Conservation (phyloP, 2,888 invertebrate species). For the Catocala nupta region DNA sequence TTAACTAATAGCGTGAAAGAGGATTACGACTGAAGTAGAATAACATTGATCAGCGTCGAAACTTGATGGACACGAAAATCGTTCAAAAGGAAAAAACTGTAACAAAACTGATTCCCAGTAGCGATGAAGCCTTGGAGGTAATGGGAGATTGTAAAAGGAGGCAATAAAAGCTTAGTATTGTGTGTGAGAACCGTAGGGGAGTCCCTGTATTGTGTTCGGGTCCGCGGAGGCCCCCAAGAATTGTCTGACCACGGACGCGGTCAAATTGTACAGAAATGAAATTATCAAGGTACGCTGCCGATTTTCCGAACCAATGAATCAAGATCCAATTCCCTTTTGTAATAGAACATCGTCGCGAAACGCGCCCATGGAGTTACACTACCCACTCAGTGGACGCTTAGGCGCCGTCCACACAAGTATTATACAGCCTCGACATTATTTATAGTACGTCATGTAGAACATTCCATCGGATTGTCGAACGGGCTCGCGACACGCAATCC, state of each 20-base stretch:
- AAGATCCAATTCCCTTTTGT: constrained; percentile 88
- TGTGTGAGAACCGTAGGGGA: constrained; percentile 84
- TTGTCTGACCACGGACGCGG: constrained; percentile 86
- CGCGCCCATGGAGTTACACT: constrained; percentile 83
- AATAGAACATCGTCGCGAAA: constrained; percentile 87
- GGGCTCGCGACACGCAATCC: constrained; percentile 64
- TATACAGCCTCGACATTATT: constrained; percentile 54
- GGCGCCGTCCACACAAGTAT: constrained; percentile 66
- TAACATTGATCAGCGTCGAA: constrained; percentile 67
- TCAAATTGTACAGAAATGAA: constrained; percentile 88
- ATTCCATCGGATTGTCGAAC: constrained; percentile 64
- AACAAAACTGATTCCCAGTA: constrained; percentile 85
- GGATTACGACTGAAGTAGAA: constrained; percentile 56
- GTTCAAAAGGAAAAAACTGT: constrained; percentile 79
- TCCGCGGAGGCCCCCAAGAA: constrained; percentile 83
- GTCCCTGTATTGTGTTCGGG: constrained; percentile 82
- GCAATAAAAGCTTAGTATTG: constrained; percentile 88
- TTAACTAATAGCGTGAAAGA: constrained; percentile 56
- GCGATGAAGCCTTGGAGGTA: constrained; percentile 82
- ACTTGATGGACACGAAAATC: constrained; percentile 74
- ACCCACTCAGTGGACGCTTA: constrained; percentile 82
- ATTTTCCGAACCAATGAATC: constrained; percentile 88
- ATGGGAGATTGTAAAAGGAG: constrained; percentile 87
- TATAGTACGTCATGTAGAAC: constrained; percentile 58
- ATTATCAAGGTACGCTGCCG: constrained; percentile 88